Percentiles rank a stretch among this genome's conserved stretches.
Conservation (phyloP, 2,888 invertebrate genomes). For the Drosophila subsilvestris region DNA sequence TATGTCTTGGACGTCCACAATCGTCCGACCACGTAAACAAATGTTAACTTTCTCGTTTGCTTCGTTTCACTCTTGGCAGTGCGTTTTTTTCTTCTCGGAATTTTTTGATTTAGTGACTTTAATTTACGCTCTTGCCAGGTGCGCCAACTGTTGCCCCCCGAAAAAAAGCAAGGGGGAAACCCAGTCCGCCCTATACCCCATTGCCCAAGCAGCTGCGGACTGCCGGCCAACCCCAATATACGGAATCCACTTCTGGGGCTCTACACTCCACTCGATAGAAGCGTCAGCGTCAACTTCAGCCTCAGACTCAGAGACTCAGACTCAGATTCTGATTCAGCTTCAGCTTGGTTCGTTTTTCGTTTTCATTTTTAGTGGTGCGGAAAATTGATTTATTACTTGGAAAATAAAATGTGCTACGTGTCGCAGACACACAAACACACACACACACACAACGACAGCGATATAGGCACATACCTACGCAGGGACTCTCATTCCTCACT, state of each 20-base stretch:
- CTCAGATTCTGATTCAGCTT: slow-evolving; percentile 57
- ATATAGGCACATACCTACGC: slow-evolving; percentile 52
- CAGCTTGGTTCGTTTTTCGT: slow-evolving; percentile 73
- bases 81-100: slow-evolving; percentile 52
- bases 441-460: slow-evolving; percentile 24
- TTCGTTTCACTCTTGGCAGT: slow-evolving; percentile 50
- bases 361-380: slow-evolving; percentile 81
- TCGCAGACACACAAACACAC: slow-evolving; percentile 66
- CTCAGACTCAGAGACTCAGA: slow-evolving; percentile 17
- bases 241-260: slow-evolving; percentile 16
- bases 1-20: slow-evolving; percentile 36
- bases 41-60: slow-evolving; percentile 75
- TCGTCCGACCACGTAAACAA: slow-evolving; percentile 75
- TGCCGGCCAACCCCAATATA: slow-evolving; percentile 20
- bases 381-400: slow-evolving; percentile 81
- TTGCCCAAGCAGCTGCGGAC: slow-evolving; percentile 57
- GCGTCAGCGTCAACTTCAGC: slow-evolving; percentile 62
- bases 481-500: slow-evolving; percentile 18
- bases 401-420: slow-evolving; percentile 80
- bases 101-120: slow-evolving; percentile 81
- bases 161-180: neutral
- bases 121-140: slow-evolving; percentile 80
- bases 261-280: slow-evolving; percentile 64
- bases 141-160: slow-evolving; percentile 75
- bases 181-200: neutral